Percentiles rank a stretch among this genome's conserved stretches.
Evolutionary conservation across 2,797 vertebrate genomes (phyloP).

Genomic region (Rhinophrynus dorsalis): DNA sequence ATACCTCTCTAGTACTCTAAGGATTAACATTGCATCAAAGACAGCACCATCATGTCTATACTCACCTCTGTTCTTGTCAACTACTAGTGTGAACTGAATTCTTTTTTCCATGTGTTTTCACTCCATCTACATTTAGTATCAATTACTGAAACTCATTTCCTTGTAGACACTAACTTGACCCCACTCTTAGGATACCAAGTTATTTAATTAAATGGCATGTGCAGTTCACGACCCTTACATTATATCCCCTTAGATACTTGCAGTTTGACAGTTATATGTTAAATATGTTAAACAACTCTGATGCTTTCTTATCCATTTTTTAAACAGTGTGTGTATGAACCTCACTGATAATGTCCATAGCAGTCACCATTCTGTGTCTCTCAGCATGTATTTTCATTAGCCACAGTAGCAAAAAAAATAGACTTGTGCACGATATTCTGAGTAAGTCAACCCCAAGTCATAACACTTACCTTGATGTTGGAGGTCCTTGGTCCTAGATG

Average conservation of each 20-base stretch:
- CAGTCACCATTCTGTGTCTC: too few relatives aligned
- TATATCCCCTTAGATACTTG: slow-evolving; percentile 30
- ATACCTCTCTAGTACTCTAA: too few relatives aligned
- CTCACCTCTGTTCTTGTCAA: too few relatives aligned
- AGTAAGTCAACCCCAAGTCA: too few relatives aligned
- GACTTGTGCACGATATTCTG: too few relatives aligned
- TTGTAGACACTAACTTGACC: slow-evolving; percentile 25
- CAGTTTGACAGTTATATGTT: slow-evolving; percentile 3
- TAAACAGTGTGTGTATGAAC: slow-evolving; percentile 1
- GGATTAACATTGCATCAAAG: too few relatives aligned
- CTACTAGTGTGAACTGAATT: background rate
- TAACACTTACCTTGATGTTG: too few relatives aligned
- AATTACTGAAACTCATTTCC: slow-evolving; percentile 40
- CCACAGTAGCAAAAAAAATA: too few relatives aligned
- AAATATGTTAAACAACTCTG: slow-evolving; percentile 8
- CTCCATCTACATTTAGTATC: slow-evolving; percentile 18
- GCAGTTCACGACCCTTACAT: slow-evolving; percentile 33
- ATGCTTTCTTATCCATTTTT: background rate
- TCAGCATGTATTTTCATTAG: too few relatives aligned
- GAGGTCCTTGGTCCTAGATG: too few relatives aligned
- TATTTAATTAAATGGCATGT: slow-evolving; percentile 36
- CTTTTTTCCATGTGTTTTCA: background rate
- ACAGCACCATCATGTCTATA: too few relatives aligned
- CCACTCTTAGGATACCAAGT: slow-evolving; percentile 13
- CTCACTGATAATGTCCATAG: background rate